Evolutionary conservation across 2,888 invertebrate species (phyloP), one percentile per base, ranked within the genome.

Genomic region (Cactoblastis cactorum): DNA sequence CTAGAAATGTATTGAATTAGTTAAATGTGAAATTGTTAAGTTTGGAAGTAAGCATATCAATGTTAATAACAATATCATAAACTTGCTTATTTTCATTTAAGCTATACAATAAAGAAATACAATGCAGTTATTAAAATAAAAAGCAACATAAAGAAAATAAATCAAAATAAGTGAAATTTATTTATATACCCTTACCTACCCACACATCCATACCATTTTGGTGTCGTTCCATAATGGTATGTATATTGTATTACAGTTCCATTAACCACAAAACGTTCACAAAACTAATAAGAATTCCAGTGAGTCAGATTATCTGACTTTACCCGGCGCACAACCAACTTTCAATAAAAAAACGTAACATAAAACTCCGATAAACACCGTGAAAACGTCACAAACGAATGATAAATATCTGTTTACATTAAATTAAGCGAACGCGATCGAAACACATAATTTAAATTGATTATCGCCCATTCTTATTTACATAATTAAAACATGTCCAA

Each of bases 181-280:
- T 58, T 65, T 64, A 71, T 76, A 63, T 85, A 83, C 83, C 89
- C 90, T 90, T 90, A 90, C 90, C 90, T 90, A 90, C 90, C 90
- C 90, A 90, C 86, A 90, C 90, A 90, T 90, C 90, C 87, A 90
- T 90, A 85, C 90, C 90, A 85, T 90, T 90, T 72, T 90, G 90
- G 86, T 90, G 90, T 58, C 90, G 80, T 80, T 90, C 90, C 90
- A 90, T 90, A 83, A 85, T 89, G 87, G 86, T 89, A 87, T 86
- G 80, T 63, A 59, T 62, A 61, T 74, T 63, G 66, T 65, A 67
- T 55, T 63, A 64, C 57, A 67, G 59, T 74, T 74, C 80, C 80
- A 81, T 80, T 59, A 69, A 72, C 57, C 53, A 50, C 52, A 59
- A 53, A 57, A 61, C 56, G 59, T 63, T 57, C 78, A 77, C 80